A percentile compares a stretch with the other conserved stretches of the same genome.
Conservation (phyloP, 2,888 invertebrate genomes). For the Amiota minor region DNA sequence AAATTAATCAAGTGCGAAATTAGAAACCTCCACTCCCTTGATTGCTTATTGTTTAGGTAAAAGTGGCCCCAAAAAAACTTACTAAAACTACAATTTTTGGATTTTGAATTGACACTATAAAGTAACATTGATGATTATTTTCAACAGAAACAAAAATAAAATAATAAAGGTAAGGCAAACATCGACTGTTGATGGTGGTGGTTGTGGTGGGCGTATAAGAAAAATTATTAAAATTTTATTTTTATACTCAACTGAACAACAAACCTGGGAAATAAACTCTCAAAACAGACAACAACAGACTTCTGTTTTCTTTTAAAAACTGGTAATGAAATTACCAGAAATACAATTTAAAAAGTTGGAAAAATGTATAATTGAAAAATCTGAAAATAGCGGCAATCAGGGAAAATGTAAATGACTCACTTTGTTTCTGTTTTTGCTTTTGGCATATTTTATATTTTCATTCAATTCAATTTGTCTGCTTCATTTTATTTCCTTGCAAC, state of each 20-base stretch:
- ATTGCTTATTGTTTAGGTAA: no score
- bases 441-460: not conserved
- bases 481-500: not conserved
- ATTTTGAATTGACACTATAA: no score
- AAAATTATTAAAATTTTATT: conserved; percentile 27
- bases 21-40: no score
- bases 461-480: conserved; percentile 1
- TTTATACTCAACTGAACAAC: not conserved
- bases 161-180: not conserved
- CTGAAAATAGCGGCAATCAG: not conserved
- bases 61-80: no score
- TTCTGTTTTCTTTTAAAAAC: not conserved
- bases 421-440: not conserved
- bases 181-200: not conserved
- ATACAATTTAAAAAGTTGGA: not conserved
- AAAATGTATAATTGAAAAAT: not conserved
- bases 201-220: not conserved
- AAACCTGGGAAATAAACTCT: not conserved
- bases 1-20: no score
- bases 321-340: not conserved
- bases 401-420: conserved; percentile 11
- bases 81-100: no score
- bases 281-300: no score
- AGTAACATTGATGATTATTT: no score
- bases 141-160: not conserved